A percentile compares a stretch with the other conserved stretches of the same genome.
phyloP scores from a whole-genome alignment of 2,888 invertebrate genomes.

The Eristalinus sepulchralis region DNA sequence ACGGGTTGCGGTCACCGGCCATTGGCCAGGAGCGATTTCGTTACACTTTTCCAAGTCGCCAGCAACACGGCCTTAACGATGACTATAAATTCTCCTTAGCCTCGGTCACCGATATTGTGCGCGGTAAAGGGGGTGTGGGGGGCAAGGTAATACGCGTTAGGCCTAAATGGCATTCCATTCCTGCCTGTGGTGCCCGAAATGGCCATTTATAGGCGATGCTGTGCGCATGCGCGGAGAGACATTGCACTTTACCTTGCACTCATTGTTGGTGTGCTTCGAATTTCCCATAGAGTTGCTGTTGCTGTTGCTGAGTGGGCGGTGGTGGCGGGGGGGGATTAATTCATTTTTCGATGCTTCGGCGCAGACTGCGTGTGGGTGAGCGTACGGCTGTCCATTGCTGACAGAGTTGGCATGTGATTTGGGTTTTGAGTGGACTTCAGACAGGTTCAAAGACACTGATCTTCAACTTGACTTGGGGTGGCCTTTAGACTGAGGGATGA shows the following conservation, averaged over 20 bases:
- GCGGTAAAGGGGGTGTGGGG: neutral
- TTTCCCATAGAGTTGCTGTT: slow-evolving; percentile 35
- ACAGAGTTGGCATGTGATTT: slow-evolving; percentile 48
- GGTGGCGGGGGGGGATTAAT: slow-evolving; percentile 43
- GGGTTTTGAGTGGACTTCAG: slow-evolving; percentile 58
- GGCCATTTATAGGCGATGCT: slow-evolving; percentile 53
- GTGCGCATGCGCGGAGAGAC: neutral
- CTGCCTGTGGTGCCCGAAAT: slow-evolving; percentile 33
- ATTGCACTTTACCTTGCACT: slow-evolving; percentile 5
- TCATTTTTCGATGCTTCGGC: neutral
- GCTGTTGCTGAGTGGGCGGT: neutral
- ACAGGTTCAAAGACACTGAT: neutral
- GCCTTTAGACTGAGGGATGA: neutral
- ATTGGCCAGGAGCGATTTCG: slow-evolving; percentile 50
- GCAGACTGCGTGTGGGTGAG: slow-evolving; percentile 48
- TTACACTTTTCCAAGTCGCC: slow-evolving; percentile 60
- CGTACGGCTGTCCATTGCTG: slow-evolving; percentile 57
- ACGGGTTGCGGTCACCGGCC: neutral
- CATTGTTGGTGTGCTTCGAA: slow-evolving; percentile 26
- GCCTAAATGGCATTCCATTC: slow-evolving; percentile 61
- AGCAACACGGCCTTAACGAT: slow-evolving; percentile 53
- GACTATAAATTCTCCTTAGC: slow-evolving; percentile 67
- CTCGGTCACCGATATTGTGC: neutral
- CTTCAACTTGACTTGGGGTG: slow-evolving; percentile 3
- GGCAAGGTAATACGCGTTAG: slow-evolving; percentile 42